phyloP scores from a whole-genome alignment of 2,797 vertebrate genomes.

The Meriones psammophilus region DNA sequence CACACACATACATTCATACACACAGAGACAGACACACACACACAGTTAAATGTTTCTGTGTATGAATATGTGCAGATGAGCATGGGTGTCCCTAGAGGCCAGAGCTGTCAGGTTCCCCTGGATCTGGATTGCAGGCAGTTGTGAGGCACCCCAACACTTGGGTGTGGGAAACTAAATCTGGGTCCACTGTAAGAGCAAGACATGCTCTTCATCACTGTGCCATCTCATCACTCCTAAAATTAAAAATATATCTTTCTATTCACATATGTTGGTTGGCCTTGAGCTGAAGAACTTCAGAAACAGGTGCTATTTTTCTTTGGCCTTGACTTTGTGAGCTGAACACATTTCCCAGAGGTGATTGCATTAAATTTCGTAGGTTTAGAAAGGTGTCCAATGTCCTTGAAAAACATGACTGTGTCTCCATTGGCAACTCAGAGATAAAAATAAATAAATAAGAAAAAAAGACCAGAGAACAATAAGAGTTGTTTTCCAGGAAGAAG shows the following conservation, averaged over 20 bases:
- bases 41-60: background rate
- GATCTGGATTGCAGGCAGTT: background rate
- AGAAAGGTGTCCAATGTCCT: conserved; percentile 73
- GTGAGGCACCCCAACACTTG: background rate
- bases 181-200: background rate
- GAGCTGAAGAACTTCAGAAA: conserved; percentile 85
- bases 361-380: conserved; percentile 79
- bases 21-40: background rate
- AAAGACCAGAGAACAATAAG: background rate
- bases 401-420: conserved; percentile 69
- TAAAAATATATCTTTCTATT: background rate
- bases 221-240: background rate
- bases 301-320: conserved; percentile 82
- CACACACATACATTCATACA: background rate
- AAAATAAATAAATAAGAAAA: background rate
- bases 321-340: conserved; percentile 79
- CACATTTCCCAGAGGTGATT: conserved; percentile 72
- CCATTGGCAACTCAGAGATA: conserved; percentile 67
- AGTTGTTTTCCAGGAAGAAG: background rate
- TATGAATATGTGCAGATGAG: background rate
- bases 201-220: background rate
- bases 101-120: background rate
- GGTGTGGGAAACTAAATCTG: background rate
- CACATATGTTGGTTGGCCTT: conserved; percentile 80
- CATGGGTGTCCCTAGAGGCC: background rate